phyloP scores from a whole-genome alignment of 2,888 invertebrate genomes.

The Andrena haemorrhoa region DNA sequence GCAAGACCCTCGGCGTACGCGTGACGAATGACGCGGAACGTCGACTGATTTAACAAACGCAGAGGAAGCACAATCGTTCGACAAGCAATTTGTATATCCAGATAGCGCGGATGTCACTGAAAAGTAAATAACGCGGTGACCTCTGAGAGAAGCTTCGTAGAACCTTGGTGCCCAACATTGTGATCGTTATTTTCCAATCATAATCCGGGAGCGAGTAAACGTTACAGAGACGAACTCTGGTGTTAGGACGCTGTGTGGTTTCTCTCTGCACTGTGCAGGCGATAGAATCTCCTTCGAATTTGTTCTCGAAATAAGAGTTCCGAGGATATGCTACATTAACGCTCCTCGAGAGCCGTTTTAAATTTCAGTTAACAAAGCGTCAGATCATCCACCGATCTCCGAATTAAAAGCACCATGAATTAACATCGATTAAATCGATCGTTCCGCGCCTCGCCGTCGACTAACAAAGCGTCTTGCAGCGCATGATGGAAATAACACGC shows the following conservation, averaged over 20 bases:
- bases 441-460: constrained; percentile 51
- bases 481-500: constrained; percentile 72
- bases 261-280: background rate
- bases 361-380: too few species aligned
- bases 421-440: constrained; percentile 21
- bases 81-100: background rate
- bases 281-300: background rate
- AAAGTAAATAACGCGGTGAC: background rate
- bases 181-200: background rate
- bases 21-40: constrained; percentile 33
- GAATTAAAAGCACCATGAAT: too few species aligned
- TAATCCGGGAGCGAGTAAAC: background rate
- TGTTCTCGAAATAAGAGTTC: background rate
- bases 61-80: background rate
- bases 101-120: background rate
- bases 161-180: background rate
- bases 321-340: background rate
- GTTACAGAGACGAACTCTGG: background rate
- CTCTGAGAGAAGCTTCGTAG: background rate
- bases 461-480: constrained; percentile 63
- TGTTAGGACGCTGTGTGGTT: background rate
- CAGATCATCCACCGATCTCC: too few species aligned
- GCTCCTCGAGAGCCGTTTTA: too few species aligned
- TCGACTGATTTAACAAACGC: background rate
- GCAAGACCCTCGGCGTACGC: constrained; percentile 61